Base-by-base conservation (phyloP, 1,140 invertebrate species). In the Sitophilus oryzae region DNA sequence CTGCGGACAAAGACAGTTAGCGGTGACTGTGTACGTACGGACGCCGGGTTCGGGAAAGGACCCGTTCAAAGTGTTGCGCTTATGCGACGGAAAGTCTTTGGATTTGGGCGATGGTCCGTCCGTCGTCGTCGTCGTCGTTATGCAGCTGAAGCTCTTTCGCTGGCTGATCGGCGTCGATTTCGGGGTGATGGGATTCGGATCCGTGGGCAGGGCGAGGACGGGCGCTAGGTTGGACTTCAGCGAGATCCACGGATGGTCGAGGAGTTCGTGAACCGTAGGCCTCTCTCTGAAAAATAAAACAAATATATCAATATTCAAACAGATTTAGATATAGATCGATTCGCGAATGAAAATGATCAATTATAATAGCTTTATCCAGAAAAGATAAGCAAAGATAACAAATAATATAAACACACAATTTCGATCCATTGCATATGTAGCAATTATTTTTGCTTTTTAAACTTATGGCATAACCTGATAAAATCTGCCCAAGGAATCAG, bases 211-310 rank as follows among this genome's bases (percentile, higher is more conserved):
- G 9, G 60, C 20, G n/a, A 63, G 35, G 6, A 45, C 19, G n/a
- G 62, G 54, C n/a, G 62, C 16, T 8, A 67, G 59, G 25, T 60
- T 60, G n/a, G 56, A 47, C 52, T 67, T 69, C 3, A 59, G 46
- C 11, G 67, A 66, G 15, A 72, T 66, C 70, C 70, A 72, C 3
- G 67, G 69, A 59, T 72, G 70, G 40, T 72, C 65, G 11, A 72
- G 49, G 14, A 71, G 56, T 53, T 69, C 62, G 40, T 66, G 62
- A n/a, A 70, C 63, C 18, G 61, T 60, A 15, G 70, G 70, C 56
- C 70, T 56, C 53, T 64, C 61, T 52, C 70, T 72, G 56, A 19
- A 65, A 64, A 34, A 38, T 58, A 59, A 48, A 41, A 25, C 4
- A 30, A 30, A 30, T 30, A 30, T 30, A 30, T 30, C 11, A n/a